A percentile compares a stretch with the other conserved stretches of the same genome.
Conservation (phyloP, 2,888 invertebrate species). For the Cerceris rybyensis region DNA sequence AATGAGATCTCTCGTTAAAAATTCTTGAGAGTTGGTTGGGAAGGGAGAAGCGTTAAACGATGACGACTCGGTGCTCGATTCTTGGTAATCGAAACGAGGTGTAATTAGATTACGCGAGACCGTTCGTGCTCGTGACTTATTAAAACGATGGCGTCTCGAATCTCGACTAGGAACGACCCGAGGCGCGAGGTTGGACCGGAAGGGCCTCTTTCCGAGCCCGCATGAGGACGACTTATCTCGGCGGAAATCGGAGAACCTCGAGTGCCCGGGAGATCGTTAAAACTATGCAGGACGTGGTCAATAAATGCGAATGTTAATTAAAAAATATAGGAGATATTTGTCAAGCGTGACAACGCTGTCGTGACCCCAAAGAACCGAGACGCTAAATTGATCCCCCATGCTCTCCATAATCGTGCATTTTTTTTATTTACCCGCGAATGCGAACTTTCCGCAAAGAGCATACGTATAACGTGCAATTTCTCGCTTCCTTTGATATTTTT, state of each 20-base stretch:
- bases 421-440: neutral
- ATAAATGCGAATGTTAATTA: conserved; percentile 23
- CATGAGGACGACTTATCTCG: conserved; percentile 58
- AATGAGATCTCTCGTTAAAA: no score
- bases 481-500: neutral
- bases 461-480: no score
- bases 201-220: conserved; percentile 70
- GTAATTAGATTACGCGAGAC: neutral
- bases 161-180: conserved; percentile 14
- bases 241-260: conserved; percentile 39
- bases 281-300: neutral
- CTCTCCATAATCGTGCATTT: neutral
- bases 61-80: neutral
- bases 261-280: conserved; percentile 20
- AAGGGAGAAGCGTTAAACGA: neutral
- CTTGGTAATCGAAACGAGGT: neutral
- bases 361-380: neutral
- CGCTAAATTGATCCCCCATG: neutral
- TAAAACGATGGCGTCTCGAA: neutral
- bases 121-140: neutral
- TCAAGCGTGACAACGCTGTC: neutral
- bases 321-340: conserved; percentile 25
- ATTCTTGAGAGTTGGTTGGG: no score
- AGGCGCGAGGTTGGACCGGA: conserved; percentile 53
- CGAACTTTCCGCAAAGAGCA: no score